phyloP scores from a whole-genome alignment of 2,113 vertebrate genomes.

The Brachirus orientalis region DNA sequence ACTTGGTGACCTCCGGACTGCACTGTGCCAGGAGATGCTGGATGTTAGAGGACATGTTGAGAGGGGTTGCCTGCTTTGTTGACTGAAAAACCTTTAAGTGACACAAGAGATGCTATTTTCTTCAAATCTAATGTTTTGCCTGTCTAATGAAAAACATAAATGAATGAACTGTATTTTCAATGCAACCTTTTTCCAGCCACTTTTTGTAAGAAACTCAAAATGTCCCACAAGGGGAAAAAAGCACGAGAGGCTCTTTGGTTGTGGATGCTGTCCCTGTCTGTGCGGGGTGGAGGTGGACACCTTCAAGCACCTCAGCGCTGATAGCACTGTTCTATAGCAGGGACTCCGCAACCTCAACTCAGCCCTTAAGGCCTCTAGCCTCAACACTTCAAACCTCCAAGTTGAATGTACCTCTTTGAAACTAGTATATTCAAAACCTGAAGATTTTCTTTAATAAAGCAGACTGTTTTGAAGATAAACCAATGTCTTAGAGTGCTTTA shows the following conservation, averaged over 20 bases:
- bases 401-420: constrained; percentile 85
- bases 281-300: constrained; percentile 44
- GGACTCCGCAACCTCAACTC: constrained; percentile 51
- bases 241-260: constrained; percentile 61
- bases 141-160: constrained; percentile 68
- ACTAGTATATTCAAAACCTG: constrained; percentile 74
- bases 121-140: constrained; percentile 79
- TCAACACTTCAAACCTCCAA: constrained; percentile 73
- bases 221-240: constrained; percentile 5
- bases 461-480: constrained; percentile 76
- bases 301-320: constrained; percentile 54
- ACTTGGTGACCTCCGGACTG: constrained; percentile 29
- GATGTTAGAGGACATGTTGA: constrained; percentile 27
- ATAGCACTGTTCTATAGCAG: constrained; percentile 30
- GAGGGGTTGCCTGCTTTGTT: constrained; percentile 78
- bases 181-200: constrained; percentile 80
- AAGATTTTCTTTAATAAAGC: constrained; percentile 82
- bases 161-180: constrained; percentile 83
- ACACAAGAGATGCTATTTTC: constrained; percentile 83
- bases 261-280: constrained; percentile 42
- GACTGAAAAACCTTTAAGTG: constrained; percentile 77
- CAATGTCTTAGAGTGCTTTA: constrained; percentile 26
- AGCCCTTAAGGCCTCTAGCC: constrained; percentile 63
- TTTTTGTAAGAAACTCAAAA: constrained; percentile 78
- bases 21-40: constrained; percentile 30